phyloP scores from a whole-genome alignment of 2,888 invertebrate species.

The Rosalia funebris region DNA sequence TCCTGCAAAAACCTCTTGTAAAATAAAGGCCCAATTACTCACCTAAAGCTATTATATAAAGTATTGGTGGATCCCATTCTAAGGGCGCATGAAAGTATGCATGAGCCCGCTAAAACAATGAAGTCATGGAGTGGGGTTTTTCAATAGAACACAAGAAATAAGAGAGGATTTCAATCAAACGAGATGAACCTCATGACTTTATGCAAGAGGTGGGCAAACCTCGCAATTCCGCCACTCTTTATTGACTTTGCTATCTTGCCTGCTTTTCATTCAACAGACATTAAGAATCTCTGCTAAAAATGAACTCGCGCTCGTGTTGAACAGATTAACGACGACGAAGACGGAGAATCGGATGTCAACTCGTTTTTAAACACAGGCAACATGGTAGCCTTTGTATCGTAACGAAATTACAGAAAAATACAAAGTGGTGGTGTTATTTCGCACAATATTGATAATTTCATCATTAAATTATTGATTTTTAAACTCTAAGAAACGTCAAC shows the following conservation, averaged over 20 bases:
- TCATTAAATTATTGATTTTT: too few species aligned
- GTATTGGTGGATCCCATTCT: slow-evolving; percentile 49
- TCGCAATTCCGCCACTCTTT: slow-evolving; percentile 54
- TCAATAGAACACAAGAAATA: slow-evolving; percentile 59
- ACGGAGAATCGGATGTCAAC: not conserved
- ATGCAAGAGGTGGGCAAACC: slow-evolving; percentile 63
- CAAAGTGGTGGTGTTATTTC: too few species aligned
- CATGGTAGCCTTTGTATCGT: too few species aligned
- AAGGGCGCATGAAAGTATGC: slow-evolving; percentile 63
- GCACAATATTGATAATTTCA: too few species aligned
- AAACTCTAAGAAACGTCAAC: too few species aligned
- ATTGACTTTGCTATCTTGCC: slow-evolving; percentile 50
- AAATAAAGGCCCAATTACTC: slow-evolving; percentile 47
- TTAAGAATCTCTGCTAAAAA: slow-evolving; percentile 43
- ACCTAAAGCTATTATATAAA: slow-evolving; percentile 50
- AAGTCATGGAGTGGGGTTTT: slow-evolving; percentile 63
- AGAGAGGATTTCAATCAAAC: slow-evolving; percentile 66
- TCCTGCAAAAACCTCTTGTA: slow-evolving; percentile 26
- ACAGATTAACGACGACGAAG: slow-evolving; percentile 10
- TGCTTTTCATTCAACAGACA: slow-evolving; percentile 48
- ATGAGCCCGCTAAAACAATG: slow-evolving; percentile 65
- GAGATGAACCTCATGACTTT: slow-evolving; percentile 66
- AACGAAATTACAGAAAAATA: too few species aligned
- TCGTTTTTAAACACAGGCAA: too few species aligned
- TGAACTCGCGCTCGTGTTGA: slow-evolving; percentile 17